Percentiles rank a stretch among this genome's conserved stretches.
Evolutionary conservation across 2,797 vertebrate species (phyloP).

Genomic region (Phylloscopus collybita): DNA sequence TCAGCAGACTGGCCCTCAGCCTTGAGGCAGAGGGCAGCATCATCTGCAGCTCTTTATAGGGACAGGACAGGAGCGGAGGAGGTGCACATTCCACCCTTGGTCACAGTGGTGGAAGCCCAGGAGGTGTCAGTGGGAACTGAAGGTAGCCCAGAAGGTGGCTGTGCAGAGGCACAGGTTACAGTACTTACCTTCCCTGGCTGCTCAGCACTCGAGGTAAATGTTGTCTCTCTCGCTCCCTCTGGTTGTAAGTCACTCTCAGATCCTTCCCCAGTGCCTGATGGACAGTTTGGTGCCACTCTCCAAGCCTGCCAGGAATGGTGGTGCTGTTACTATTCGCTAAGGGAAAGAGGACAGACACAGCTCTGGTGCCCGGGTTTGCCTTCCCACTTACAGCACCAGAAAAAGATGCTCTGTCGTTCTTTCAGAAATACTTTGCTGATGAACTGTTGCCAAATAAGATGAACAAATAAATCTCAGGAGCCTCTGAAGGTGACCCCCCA

Average conservation of each 20-base stretch:
- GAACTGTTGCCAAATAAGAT: background rate
- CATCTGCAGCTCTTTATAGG: background rate
- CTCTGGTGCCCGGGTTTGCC: background rate
- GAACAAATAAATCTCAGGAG: background rate
- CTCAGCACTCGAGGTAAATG: background rate
- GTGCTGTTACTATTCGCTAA: background rate
- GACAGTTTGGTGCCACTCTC: background rate
- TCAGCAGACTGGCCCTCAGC: background rate
- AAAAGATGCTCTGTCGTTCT: background rate
- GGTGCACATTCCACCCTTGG: background rate
- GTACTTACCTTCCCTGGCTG: background rate
- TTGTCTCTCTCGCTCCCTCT: background rate
- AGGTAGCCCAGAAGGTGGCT: fast-evolving
- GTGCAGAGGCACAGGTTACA: background rate
- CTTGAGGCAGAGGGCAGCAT: background rate
- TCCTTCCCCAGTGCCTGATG: background rate
- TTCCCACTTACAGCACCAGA: background rate
- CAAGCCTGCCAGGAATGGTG: background rate
- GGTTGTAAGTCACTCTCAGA: background rate
- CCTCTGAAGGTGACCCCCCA: background rate
- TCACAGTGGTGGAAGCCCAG: background rate
- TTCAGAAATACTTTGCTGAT: background rate
- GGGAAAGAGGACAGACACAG: background rate
- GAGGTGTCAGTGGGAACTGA: background rate
- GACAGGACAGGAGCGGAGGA: background rate